These are phyloP conservation scores for Sarcophaga subvicina DNA, from an alignment of 2,888 invertebrate genomes.

Conservation along the genomic window DNA sequence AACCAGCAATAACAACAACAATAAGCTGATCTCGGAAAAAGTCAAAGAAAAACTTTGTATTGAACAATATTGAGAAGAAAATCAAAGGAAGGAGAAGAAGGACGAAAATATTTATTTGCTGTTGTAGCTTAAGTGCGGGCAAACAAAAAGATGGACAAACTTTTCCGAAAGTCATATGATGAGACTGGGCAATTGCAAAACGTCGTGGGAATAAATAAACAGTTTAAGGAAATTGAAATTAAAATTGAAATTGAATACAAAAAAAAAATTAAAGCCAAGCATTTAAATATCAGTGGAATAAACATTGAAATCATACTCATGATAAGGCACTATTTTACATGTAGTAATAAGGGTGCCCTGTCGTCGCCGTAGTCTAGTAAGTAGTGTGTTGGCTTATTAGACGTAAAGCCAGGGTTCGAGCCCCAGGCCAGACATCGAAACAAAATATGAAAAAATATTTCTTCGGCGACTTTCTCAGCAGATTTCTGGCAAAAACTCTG, in stretches of 20 bases:
- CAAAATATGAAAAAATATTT: no score
- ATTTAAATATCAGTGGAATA: no score
- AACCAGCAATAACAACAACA: conserved; percentile 18
- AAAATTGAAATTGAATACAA: neutral
- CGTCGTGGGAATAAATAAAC: neutral
- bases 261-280: no score
- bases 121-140: neutral
- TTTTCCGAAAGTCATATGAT: conserved; percentile 29
- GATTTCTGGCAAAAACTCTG: no score
- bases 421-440: no score
- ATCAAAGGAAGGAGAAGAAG: neutral
- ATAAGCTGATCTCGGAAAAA: neutral
- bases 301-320: no score
- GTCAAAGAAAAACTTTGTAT: conserved; percentile 46
- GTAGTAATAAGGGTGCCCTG: no score
- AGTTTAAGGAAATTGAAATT: neutral
- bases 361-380: no score
- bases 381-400: no score
- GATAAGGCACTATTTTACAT: no score
- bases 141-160: conserved; percentile 6
- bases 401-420: no score
- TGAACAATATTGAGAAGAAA: conserved; percentile 52
- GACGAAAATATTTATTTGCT: conserved; percentile 18
- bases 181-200: neutral
- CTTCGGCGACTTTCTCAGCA: no score